Conservation (phyloP, 2,888 invertebrate genomes). For the Drosophila koepferae region DNA sequence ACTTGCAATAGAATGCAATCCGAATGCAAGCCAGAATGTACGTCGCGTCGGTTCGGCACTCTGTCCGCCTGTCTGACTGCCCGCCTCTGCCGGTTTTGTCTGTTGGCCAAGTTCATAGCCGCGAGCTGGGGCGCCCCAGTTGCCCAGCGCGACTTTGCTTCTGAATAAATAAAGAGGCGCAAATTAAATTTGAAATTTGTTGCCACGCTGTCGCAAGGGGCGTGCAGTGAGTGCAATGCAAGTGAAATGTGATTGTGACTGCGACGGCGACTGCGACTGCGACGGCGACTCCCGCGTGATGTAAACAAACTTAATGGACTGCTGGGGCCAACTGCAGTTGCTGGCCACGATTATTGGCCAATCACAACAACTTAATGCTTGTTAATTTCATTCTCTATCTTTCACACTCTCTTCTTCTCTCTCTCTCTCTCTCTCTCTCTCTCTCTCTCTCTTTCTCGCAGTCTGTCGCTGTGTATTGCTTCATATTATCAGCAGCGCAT, state of each 20-base stretch:
- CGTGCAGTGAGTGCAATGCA: neutral
- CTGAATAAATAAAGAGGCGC: slow-evolving; percentile 70
- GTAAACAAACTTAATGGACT: neutral
- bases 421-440: neutral
- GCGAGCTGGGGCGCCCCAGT: slow-evolving; percentile 29
- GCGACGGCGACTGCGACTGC: neutral
- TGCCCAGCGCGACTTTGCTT: slow-evolving; percentile 42
- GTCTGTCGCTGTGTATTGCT: neutral
- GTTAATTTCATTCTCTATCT: neutral
- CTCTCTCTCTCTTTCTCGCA: neutral
- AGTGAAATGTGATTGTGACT: neutral
- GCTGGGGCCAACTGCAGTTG: neutral
- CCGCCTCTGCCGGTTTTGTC: neutral
- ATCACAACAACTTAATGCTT: slow-evolving; percentile 43
- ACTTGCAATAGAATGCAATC: slow-evolving; percentile 43
- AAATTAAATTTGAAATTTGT: slow-evolving; percentile 73
- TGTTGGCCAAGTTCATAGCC: slow-evolving; percentile 10
- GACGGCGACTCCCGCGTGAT: neutral
- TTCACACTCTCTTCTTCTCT: neutral
- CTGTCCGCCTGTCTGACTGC: neutral
- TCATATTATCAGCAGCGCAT: slow-evolving; percentile 3
- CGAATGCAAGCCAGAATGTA: neutral
- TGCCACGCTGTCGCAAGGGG: slow-evolving; percentile 18
- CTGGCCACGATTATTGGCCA: slow-evolving; percentile 40
- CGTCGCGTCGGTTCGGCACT: neutral